phyloP scores from a whole-genome alignment of 2,888 invertebrate genomes.

The Oligia fasciuncula region DNA sequence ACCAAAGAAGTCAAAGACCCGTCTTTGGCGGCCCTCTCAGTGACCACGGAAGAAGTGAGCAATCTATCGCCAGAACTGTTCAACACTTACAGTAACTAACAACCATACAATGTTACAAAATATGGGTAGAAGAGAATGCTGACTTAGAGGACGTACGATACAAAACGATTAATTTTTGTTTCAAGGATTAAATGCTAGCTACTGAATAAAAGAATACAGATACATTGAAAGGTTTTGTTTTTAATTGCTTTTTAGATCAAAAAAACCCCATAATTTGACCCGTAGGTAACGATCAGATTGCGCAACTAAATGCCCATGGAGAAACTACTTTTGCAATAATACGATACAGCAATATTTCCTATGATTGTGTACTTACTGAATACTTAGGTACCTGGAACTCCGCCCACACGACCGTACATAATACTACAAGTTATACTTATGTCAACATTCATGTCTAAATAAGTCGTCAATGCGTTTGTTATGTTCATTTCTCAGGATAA shows the following conservation, averaged over 20 bases:
- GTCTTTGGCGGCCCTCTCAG: neutral
- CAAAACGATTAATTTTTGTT: neutral
- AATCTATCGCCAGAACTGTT: neutral
- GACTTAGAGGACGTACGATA: too few relatives aligned
- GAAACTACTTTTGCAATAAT: constrained; percentile 1
- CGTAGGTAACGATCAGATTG: too few relatives aligned
- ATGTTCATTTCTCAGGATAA: constrained; percentile 18
- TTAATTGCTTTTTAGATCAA: neutral
- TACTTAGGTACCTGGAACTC: neutral
- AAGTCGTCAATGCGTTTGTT: constrained; percentile 32
- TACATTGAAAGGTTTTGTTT: neutral
- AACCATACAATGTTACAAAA: neutral
- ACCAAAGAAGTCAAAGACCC: neutral
- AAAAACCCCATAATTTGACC: neutral
- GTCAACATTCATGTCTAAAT: constrained; percentile 29
- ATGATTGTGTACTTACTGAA: constrained; percentile 5
- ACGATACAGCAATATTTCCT: constrained; percentile 10
- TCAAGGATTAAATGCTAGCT: neutral
- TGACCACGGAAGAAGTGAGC: neutral
- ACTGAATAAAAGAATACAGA: neutral
- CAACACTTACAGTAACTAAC: neutral
- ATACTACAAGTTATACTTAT: constrained; percentile 14
- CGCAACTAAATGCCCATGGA: too few relatives aligned
- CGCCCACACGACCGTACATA: constrained; percentile 26
- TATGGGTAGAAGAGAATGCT: too few relatives aligned